Conservation (phyloP, 1,140 invertebrate species). For the Euwallacea similis region DNA sequence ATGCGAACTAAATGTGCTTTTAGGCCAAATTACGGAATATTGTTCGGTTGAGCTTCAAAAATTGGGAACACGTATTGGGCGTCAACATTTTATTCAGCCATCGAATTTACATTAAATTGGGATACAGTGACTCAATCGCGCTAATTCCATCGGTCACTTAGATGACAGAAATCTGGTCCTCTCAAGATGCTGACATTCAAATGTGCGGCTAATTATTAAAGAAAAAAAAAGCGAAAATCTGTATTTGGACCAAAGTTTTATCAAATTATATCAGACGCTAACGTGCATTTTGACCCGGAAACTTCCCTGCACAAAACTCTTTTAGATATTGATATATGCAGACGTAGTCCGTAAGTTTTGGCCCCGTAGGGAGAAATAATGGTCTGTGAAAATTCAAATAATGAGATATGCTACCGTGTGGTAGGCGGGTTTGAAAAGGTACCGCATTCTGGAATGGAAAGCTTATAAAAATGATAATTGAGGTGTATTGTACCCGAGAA, state of each 20-base stretch:
- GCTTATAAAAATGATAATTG: slow-evolving; percentile 30
- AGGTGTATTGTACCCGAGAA: slow-evolving; percentile 6
- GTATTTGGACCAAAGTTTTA: neutral
- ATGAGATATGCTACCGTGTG: slow-evolving; percentile 26
- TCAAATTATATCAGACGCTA: neutral
- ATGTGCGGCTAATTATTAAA: too few relatives aligned
- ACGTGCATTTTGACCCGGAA: slow-evolving; percentile 2
- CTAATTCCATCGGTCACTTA: too few relatives aligned
- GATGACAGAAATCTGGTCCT: too few relatives aligned
- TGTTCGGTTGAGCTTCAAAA: slow-evolving; percentile 6
- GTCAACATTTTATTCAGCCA: neutral
- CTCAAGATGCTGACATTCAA: too few relatives aligned
- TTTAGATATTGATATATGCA: slow-evolving; percentile 29
- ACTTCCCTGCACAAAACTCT: slow-evolving; percentile 13
- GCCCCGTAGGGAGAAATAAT: slow-evolving; percentile 27
- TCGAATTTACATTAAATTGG: neutral
- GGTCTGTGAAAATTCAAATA: slow-evolving; percentile 29
- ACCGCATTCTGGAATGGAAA: slow-evolving; percentile 20
- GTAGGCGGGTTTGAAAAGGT: slow-evolving; percentile 21
- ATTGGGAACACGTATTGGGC: slow-evolving; percentile 5
- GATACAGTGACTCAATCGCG: too few relatives aligned
- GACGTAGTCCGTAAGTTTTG: slow-evolving; percentile 22
- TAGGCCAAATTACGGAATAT: slow-evolving; percentile 5
- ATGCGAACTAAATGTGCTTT: slow-evolving; percentile 1
- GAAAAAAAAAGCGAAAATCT: neutral